These are phyloP conservation scores for Drosophila paulistorum DNA, from an alignment of 1,140 invertebrate species.

Conservation along the genomic window DNA sequence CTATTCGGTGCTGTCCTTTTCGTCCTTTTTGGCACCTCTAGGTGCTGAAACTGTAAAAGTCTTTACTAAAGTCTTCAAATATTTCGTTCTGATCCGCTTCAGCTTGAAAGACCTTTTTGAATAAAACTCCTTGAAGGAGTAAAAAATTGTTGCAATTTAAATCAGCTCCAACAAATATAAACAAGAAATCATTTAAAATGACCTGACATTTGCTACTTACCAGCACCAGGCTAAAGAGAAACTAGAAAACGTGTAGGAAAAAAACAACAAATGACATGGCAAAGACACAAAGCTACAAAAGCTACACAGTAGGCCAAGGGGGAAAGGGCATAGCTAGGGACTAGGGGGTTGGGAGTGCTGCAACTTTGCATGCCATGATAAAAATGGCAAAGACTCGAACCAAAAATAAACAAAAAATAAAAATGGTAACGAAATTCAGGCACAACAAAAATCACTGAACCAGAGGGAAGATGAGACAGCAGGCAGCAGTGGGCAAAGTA, in stretches of 20 bases:
- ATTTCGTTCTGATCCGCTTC: too few relatives aligned
- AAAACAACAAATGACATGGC: slow-evolving; percentile 31
- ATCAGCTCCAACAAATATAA: slow-evolving; percentile 6
- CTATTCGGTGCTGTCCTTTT: too few relatives aligned
- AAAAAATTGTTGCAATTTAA: too few relatives aligned
- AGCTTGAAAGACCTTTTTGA: too few relatives aligned
- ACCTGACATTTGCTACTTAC: slow-evolving; percentile 27
- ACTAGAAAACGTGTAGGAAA: slow-evolving; percentile 20
- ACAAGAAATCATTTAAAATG: slow-evolving; percentile 64
- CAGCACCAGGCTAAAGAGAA: slow-evolving; percentile 1
- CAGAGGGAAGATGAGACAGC: neutral
- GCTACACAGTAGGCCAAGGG: neutral
- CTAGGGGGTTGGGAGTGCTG: slow-evolving; percentile 27
- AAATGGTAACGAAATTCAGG: slow-evolving; percentile 38
- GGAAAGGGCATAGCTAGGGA: slow-evolving; percentile 21
- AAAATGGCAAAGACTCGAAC: slow-evolving; percentile 51
- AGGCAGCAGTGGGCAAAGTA: slow-evolving; percentile 3
- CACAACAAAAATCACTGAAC: slow-evolving; percentile 42
- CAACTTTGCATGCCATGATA: slow-evolving; percentile 61
- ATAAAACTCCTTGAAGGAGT: neutral
- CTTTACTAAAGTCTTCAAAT: too few relatives aligned
- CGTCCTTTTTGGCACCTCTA: too few relatives aligned
- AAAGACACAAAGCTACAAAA: slow-evolving; percentile 39
- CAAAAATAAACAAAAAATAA: slow-evolving; percentile 26
- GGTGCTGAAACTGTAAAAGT: too few relatives aligned